Evolutionary conservation across 2,888 invertebrate species (phyloP).

Genomic region (Drosophila borealis): DNA sequence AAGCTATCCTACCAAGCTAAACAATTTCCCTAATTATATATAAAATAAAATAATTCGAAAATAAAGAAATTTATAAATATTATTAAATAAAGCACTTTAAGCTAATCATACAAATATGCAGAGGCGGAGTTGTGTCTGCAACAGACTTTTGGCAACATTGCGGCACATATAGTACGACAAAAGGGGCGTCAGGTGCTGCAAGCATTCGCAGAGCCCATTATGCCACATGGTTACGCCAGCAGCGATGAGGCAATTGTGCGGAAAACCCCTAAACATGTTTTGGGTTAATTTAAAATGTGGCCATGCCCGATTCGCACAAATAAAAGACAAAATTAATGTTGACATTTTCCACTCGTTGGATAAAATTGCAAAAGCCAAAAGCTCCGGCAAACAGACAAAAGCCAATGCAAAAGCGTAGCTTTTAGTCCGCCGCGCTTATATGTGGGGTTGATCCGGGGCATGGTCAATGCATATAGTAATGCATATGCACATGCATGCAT

Average conservation of each 20-base stretch:
- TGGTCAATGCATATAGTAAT: slow-evolving; percentile 24
- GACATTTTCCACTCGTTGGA: slow-evolving; percentile 80
- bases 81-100: no score
- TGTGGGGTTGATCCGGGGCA: slow-evolving; percentile 45
- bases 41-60: no score
- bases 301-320: slow-evolving; percentile 74
- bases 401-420: slow-evolving; percentile 55
- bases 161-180: background rate
- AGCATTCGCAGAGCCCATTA: slow-evolving; percentile 54
- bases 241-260: slow-evolving; percentile 78
- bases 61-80: no score
- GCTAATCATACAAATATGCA: no score
- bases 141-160: slow-evolving; percentile 5
- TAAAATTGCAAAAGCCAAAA: slow-evolving; percentile 72
- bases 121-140: slow-evolving; percentile 1
- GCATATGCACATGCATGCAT: background rate
- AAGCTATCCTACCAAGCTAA: no score
- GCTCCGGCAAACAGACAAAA: slow-evolving; percentile 47
- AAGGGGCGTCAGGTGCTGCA: slow-evolving; percentile 67
- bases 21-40: no score
- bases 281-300: slow-evolving; percentile 83
- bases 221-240: slow-evolving; percentile 59
- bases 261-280: slow-evolving; percentile 84
- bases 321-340: slow-evolving; percentile 84
- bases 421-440: slow-evolving; percentile 29